Evolutionary conservation across 1,140 invertebrate species (phyloP).

Genomic region (Achatina immaculata): DNA sequence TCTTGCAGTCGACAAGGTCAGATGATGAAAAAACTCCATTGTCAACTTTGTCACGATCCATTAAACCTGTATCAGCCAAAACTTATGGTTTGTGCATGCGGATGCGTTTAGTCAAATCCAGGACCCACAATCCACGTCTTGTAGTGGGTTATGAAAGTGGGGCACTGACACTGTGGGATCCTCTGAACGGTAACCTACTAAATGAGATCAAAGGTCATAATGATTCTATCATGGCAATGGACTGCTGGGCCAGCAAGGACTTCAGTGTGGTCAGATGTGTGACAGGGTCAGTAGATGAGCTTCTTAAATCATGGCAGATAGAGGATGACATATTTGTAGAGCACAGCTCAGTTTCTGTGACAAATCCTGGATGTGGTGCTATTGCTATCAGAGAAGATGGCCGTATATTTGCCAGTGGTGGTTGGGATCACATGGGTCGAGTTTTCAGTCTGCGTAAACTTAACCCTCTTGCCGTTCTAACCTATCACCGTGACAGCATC

Average conservation of each 20-base stretch:
- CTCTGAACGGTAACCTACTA: constrained; percentile 39
- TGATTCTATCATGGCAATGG: constrained; percentile 58
- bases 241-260: constrained; percentile 33
- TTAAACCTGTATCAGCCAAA: constrained; percentile 40
- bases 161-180: constrained; percentile 56
- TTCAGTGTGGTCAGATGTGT: constrained; percentile 40
- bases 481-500: constrained; percentile 66
- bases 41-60: background rate
- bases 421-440: constrained; percentile 83
- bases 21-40: background rate
- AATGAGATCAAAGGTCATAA: constrained; percentile 34
- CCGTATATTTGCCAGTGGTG: constrained; percentile 81
- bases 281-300: constrained; percentile 50
- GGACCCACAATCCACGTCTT: constrained; percentile 30
- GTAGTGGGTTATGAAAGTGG: constrained; percentile 62
- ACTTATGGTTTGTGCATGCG: constrained; percentile 56
- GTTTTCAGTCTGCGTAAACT: constrained; percentile 85
- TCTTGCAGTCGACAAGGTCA: background rate
- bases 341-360: constrained; percentile 33
- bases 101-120: constrained; percentile 23
- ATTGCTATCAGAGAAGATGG: constrained; percentile 80
- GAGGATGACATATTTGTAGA: constrained; percentile 34
- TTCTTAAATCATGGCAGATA: constrained; percentile 44
- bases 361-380: constrained; percentile 66
- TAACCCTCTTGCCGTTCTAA: constrained; percentile 81